Conservation (phyloP, 2,888 invertebrate species). For the Spodoptera littoralis region DNA sequence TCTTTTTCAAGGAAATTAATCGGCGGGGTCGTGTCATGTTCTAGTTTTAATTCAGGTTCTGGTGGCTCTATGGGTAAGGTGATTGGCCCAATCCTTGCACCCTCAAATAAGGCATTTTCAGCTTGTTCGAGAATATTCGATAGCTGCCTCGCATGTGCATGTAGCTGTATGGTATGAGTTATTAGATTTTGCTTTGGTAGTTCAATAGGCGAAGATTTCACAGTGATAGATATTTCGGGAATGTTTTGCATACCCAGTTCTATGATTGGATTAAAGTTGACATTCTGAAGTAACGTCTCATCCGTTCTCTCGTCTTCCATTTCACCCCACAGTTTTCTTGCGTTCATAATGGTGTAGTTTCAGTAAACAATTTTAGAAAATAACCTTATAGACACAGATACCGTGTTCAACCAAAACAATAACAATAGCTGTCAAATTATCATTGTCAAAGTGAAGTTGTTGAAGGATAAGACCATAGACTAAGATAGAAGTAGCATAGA, state of each 20-base stretch:
- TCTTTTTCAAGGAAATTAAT: conserved; percentile 81
- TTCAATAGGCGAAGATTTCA: conserved; percentile 83
- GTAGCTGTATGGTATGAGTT: conserved; percentile 83
- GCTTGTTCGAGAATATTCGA: conserved; percentile 77
- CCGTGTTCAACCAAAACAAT: no score
- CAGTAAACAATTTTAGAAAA: neutral
- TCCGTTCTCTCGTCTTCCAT: conserved; percentile 77
- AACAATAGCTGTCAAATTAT: no score
- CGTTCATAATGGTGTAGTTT: conserved; percentile 60
- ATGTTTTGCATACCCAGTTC: conserved; percentile 87
- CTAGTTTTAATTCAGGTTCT: conserved; percentile 72
- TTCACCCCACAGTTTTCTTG: conserved; percentile 82
- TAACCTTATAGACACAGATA: neutral
- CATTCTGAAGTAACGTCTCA: conserved; percentile 77
- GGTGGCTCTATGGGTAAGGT: conserved; percentile 76
- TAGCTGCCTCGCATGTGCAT: conserved; percentile 77
- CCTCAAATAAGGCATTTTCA: conserved; percentile 76
- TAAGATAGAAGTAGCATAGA: no score
- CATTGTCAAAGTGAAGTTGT: no score
- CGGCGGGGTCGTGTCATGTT: conserved; percentile 75
- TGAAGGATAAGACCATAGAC: no score
- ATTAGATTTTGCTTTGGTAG: conserved; percentile 82
- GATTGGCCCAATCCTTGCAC: conserved; percentile 72
- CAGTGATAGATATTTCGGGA: conserved; percentile 83
- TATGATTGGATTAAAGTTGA: conserved; percentile 86